These are phyloP conservation scores for Charadrius vociferus DNA, from an alignment of 2,113 vertebrate species.

Conservation along the genomic window DNA sequence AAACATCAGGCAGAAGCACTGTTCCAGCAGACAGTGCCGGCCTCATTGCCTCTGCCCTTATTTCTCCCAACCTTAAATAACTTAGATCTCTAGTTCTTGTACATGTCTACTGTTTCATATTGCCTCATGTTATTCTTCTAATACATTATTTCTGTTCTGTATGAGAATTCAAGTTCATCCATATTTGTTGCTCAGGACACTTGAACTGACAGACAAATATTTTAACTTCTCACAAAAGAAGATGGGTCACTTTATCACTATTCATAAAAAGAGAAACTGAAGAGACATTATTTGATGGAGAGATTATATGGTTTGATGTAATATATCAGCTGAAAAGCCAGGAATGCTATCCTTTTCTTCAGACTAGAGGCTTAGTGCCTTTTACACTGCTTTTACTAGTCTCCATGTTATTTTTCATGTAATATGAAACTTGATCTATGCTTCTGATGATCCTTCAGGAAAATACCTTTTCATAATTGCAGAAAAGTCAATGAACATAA, in stretches of 20 bases:
- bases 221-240: background rate
- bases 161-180: background rate
- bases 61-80: background rate
- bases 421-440: background rate
- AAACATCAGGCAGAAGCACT: background rate
- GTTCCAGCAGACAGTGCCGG: background rate
- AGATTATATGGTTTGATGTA: background rate
- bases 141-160: background rate
- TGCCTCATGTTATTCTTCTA: background rate
- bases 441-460: background rate
- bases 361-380: background rate
- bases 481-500: background rate
- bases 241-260: background rate
- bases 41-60: background rate
- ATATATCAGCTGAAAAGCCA: background rate
- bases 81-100: background rate
- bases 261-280: background rate
- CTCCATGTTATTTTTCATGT: background rate
- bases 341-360: background rate
- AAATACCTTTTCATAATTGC: background rate
- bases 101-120: background rate
- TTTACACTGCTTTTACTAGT: background rate
- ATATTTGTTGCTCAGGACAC: background rate
- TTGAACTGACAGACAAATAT: background rate
- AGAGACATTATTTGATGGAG: background rate